These are phyloP conservation scores for Mionectes macconnelli DNA, from an alignment of 2,113 vertebrate species.

Conservation along the genomic window DNA sequence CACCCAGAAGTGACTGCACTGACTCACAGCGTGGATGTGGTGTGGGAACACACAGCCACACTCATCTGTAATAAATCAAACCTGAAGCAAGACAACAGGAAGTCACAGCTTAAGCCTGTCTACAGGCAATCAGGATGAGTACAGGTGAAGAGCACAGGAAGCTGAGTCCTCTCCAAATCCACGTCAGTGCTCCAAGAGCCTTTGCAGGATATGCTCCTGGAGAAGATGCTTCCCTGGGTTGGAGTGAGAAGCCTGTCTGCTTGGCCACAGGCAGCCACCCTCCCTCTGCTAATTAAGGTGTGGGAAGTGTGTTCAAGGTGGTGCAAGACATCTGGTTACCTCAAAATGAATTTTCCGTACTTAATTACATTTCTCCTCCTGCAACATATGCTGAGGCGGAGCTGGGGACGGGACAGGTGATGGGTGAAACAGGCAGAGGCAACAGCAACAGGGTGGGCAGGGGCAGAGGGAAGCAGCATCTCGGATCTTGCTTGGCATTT, in stretches of 20 bases:
- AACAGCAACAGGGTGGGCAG: background rate
- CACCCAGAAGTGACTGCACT: background rate
- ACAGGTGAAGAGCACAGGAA: background rate
- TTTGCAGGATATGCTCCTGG: background rate
- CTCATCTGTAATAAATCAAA: background rate
- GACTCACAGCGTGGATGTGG: accelerated
- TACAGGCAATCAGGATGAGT: background rate
- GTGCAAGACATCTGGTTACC: background rate
- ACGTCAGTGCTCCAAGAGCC: accelerated
- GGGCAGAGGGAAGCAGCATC: background rate
- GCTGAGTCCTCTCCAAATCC: background rate
- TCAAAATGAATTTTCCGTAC: background rate
- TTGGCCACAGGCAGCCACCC: background rate
- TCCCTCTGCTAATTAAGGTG: background rate
- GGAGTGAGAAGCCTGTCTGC: background rate
- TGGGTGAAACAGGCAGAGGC: background rate
- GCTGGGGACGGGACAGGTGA: background rate
- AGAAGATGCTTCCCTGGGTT: background rate
- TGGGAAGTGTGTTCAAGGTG: background rate
- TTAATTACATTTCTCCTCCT: background rate
- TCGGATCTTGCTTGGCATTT: background rate
- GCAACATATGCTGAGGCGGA: background rate
- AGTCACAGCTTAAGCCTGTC: background rate
- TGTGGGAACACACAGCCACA: accelerated
- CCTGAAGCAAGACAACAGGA: background rate